Conservation (phyloP, 2,797 vertebrate genomes). For the Leucoraja ocellata region DNA sequence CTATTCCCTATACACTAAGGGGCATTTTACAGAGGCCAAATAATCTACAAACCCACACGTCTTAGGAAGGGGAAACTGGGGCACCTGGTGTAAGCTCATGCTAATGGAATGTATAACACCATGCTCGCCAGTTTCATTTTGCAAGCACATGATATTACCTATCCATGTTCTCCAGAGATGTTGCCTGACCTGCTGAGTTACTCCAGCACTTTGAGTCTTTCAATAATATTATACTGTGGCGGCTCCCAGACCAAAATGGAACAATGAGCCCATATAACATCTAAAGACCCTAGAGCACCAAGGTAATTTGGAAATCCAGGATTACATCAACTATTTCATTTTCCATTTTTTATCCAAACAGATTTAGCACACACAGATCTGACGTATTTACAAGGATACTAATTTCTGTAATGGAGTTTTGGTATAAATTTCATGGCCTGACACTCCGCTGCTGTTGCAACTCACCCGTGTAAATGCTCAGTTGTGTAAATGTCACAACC, state of each 20-base stretch:
- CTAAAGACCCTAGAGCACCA: not conserved
- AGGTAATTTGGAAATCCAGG: not conserved
- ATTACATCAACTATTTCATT: not conserved
- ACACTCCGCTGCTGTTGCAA: constrained; percentile 26
- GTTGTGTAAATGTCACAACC: constrained; percentile 46
- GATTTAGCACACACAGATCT: not conserved
- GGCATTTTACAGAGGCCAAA: no score
- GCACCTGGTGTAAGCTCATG: no score
- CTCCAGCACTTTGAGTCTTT: no score
- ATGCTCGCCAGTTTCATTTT: no score
- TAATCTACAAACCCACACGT: no score
- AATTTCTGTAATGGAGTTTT: not conserved
- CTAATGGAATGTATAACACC: no score
- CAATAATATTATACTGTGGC: no score
- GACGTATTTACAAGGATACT: not conserved
- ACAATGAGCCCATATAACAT: not conserved
- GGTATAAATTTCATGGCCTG: not conserved
- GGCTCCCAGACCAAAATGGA: not conserved
- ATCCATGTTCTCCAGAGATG: no score
- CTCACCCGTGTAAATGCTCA: constrained; percentile 56
- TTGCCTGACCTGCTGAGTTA: no score
- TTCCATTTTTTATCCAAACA: not conserved
- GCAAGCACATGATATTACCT: no score
- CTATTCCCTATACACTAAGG: no score
- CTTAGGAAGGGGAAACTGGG: no score